Percentiles rank a stretch among this genome's conserved stretches.
These are phyloP conservation scores for Macroglossus sobrinus DNA, from an alignment of 2,113 vertebrate species.

Conservation along the genomic window DNA sequence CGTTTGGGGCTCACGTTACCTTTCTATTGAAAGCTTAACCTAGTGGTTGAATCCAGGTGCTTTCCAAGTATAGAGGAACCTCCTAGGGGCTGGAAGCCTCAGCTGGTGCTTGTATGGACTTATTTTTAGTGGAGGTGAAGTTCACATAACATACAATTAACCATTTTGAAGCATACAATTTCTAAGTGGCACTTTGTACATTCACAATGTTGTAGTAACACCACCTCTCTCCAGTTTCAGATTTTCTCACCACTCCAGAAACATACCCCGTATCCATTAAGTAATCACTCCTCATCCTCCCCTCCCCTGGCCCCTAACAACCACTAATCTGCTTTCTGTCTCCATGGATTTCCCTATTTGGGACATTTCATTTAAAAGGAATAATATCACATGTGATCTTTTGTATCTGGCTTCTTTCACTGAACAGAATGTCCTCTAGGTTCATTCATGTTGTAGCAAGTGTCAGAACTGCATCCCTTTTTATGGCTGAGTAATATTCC, in stretches of 20 bases:
- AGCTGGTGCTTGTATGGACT: background rate
- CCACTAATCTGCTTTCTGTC: background rate
- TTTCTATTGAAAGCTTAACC: background rate
- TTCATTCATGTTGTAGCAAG: rapidly evolving
- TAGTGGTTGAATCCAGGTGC: background rate
- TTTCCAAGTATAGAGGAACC: rapidly evolving
- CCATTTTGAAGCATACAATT: background rate
- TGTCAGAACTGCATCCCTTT: background rate
- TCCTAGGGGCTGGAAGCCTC: background rate
- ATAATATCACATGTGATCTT: too few relatives aligned
- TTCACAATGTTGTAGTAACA: rapidly evolving
- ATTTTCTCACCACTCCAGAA: background rate
- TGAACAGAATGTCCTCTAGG: background rate
- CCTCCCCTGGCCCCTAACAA: background rate
- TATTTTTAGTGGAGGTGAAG: background rate
- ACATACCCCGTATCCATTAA: too few relatives aligned
- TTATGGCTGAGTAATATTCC: background rate
- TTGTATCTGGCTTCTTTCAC: background rate
- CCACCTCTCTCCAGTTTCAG: background rate
- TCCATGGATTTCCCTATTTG: background rate
- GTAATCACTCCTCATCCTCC: rapidly evolving
- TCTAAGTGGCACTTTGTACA: background rate
- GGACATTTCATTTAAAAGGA: background rate
- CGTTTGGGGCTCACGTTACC: rapidly evolving
- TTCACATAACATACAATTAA: background rate